Evolutionary conservation across 2,797 vertebrate genomes (phyloP).

Genomic region (Aplochiton taeniatus): DNA sequence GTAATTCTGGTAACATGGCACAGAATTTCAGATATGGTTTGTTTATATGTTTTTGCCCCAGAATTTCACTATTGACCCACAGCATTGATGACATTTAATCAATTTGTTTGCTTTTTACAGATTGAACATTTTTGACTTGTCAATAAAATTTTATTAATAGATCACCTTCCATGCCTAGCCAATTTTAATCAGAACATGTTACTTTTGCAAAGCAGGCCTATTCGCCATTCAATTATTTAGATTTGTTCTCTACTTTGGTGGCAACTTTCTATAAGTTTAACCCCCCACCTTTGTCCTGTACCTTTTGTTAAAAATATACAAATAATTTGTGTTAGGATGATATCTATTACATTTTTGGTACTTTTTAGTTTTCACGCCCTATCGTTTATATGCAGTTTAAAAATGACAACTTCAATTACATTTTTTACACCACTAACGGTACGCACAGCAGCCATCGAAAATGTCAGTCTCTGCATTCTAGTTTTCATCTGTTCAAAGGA

Average conservation of each 20-base stretch:
- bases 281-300: conserved; percentile 22
- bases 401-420: conserved; percentile 19
- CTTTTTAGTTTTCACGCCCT: conserved; percentile 27
- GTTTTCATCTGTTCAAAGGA: conserved; percentile 9
- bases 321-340: conserved; percentile 34
- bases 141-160: conserved; percentile 3
- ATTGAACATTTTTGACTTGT: too few species aligned
- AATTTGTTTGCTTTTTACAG: background rate
- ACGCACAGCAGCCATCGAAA: too few species aligned
- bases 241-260: conserved; percentile 21
- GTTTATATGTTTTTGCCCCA: background rate
- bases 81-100: background rate
- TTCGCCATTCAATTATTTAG: conserved; percentile 43
- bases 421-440: background rate
- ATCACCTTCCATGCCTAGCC: conserved; percentile 14
- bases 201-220: conserved; percentile 31
- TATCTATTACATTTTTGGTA: conserved; percentile 18
- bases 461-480: too few species aligned
- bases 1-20: background rate
- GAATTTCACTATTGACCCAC: background rate
- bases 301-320: conserved; percentile 38
- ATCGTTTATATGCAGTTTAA: background rate
- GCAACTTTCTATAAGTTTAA: conserved; percentile 35
- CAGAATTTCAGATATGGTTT: conserved; percentile 6
- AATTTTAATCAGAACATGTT: conserved; percentile 11